Evolutionary conservation across 2,888 invertebrate species (phyloP), one percentile per base, ranked within the genome.

Genomic region (Oegoconia quadripuncta): DNA sequence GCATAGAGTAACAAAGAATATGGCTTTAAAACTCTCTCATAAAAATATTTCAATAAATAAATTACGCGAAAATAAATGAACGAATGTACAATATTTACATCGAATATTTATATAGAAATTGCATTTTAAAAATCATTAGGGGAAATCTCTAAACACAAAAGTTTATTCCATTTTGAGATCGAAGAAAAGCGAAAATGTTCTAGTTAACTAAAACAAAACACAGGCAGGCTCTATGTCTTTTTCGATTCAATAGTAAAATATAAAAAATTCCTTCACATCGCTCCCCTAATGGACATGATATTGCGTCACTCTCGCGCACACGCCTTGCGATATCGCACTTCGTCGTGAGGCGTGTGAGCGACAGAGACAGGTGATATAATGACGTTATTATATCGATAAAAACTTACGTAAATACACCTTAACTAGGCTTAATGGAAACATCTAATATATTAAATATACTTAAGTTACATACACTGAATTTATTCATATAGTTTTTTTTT

Each of bases 1-100:
- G 66, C 64, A 69, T 58, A 61, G 55, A 66, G 58, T 76, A 84
- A 84, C 79, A 78, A 79, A 76, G 39, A 67, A 76, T 74, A 77
- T 76, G 77, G 70, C 72, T 73, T 64, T 67, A 70, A 74, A 76
- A 78, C 72, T 70, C 68, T 71, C 68, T 67, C 57, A 61, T 74
- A 74, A 68, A 59, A 78, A 74, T 64, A 74, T 75, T 59, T 77
- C 73, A 86, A 86, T 83, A 82, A 87, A 87, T 84, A 79, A 84
- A 79, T 77, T 74, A 80, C 63, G 64, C 61, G 61, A 72, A 69
- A 67, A 64, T 37, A 56, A 76, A 69, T 64, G 52, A 75, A 76
- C 62, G 59, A 82, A 86, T 84, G 74, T 86, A 86, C 87, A 87
- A 78, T 86, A 87, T 87, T 86, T 86, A 87, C 86, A 84, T 79